Evolutionary conservation across 2,113 vertebrate genomes (phyloP).

Genomic region (Leptobrachium ailaonicum): DNA sequence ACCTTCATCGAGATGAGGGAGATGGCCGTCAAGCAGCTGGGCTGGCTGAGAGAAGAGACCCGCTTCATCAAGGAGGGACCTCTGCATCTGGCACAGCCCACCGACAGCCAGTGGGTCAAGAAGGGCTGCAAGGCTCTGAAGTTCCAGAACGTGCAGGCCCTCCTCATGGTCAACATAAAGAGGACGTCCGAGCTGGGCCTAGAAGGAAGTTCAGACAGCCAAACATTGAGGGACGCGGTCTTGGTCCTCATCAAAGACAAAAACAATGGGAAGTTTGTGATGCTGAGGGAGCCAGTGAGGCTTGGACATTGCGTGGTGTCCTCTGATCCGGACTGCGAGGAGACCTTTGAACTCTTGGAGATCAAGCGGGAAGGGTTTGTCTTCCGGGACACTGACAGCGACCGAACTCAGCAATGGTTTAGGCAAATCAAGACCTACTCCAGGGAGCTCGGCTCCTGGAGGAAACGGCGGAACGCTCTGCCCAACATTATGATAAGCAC

Average conservation of each 20-base stretch:
- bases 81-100: constrained; percentile 83
- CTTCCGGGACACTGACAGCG: constrained; percentile 81
- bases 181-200: constrained; percentile 60
- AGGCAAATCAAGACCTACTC: constrained; percentile 80
- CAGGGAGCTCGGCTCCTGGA: constrained; percentile 82
- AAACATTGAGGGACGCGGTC: constrained; percentile 74
- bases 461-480: constrained; percentile 84
- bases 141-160: constrained; percentile 86
- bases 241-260: constrained; percentile 89
- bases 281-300: constrained; percentile 83
- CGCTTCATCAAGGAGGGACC: constrained; percentile 87
- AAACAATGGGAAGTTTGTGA: constrained; percentile 84
- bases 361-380: constrained; percentile 85
- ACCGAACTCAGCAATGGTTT: constrained; percentile 89
- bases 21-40: constrained; percentile 81
- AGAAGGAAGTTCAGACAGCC: constrained; percentile 53
- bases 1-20: constrained; percentile 89
- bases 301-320: constrained; percentile 87
- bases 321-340: constrained; percentile 78
- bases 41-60: constrained; percentile 83
- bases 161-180: constrained; percentile 80
- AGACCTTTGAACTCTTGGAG: constrained; percentile 88
- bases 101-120: constrained; percentile 86
- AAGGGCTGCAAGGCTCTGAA: constrained; percentile 88
- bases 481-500: constrained; percentile 95